Percentiles rank a stretch among this genome's conserved stretches.
Evolutionary conservation across 2,888 invertebrate genomes (phyloP).

Genomic region (Malthinus seriepunctatus): DNA sequence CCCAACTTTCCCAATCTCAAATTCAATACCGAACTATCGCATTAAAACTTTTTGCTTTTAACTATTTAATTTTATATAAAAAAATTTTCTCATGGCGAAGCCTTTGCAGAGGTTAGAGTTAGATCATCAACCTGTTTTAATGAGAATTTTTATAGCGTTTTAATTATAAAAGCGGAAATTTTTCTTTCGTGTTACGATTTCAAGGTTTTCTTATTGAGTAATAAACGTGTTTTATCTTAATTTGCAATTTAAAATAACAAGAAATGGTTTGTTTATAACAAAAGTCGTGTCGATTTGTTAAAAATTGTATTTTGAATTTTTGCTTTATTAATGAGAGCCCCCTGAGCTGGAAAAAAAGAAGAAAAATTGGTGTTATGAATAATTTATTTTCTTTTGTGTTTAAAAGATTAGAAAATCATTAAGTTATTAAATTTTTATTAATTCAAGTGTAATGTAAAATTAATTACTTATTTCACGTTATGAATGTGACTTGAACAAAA

Average conservation of each 20-base stretch:
- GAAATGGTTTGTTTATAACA: no score
- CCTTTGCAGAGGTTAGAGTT: no score
- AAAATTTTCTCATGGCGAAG: no score
- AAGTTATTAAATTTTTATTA: neutral
- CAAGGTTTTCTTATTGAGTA: slow-evolving; percentile 9
- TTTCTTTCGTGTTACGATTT: slow-evolving; percentile 6
- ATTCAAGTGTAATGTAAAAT: slow-evolving; percentile 8
- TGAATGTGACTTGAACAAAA: slow-evolving; percentile 13
- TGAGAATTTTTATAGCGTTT: slow-evolving; percentile 9
- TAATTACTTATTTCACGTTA: slow-evolving; percentile 12
- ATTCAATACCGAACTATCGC: slow-evolving; percentile 21
- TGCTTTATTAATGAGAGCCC: no score
- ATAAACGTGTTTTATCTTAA: neutral
- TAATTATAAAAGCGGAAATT: slow-evolving; percentile 14
- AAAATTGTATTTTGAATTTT: no score
- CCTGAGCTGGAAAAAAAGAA: no score
- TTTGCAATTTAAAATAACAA: neutral
- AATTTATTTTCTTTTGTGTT: no score
- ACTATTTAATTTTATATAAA: no score
- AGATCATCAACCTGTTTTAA: slow-evolving; percentile 11
- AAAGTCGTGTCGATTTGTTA: no score
- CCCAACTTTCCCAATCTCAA: slow-evolving; percentile 20
- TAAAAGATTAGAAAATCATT: no score
- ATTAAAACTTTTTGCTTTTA: no score
- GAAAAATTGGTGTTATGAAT: no score